Evolutionary conservation across 2,888 invertebrate species (phyloP).

Genomic region (Protophormia terraenovae): DNA sequence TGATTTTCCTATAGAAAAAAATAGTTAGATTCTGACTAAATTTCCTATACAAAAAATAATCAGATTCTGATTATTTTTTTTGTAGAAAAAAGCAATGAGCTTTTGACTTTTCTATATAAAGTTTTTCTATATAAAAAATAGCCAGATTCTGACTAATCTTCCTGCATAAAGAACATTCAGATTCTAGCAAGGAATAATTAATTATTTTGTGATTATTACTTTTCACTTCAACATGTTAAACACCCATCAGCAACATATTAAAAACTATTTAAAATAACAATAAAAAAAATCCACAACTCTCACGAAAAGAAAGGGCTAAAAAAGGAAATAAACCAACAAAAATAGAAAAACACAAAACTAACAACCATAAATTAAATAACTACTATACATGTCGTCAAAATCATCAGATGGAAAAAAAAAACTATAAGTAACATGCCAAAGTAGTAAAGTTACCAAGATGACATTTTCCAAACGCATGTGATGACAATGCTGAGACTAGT

Average conservation of each 20-base stretch:
- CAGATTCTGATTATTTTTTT: too few species aligned
- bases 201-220: too few species aligned
- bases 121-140: too few species aligned
- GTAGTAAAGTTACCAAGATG: neutral
- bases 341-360: neutral
- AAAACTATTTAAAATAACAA: neutral
- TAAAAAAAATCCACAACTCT: neutral
- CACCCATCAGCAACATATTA: neutral
- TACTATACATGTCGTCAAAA: constrained; percentile 4
- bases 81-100: too few species aligned
- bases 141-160: too few species aligned
- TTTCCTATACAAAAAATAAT: too few species aligned
- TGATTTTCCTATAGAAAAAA: too few species aligned
- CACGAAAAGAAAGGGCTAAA: neutral
- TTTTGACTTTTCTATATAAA: too few species aligned
- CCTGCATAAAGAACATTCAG: too few species aligned
- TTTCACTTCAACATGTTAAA: neutral
- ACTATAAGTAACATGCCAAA: neutral
- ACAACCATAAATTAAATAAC: neutral
- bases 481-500: constrained; percentile 39
- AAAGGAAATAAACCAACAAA: neutral
- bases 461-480: neutral
- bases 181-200: too few species aligned
- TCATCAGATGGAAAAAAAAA: neutral
- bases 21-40: too few species aligned